These are phyloP conservation scores for Clinocottus analis DNA, from an alignment of 2,113 vertebrate species.

Conservation along the genomic window DNA sequence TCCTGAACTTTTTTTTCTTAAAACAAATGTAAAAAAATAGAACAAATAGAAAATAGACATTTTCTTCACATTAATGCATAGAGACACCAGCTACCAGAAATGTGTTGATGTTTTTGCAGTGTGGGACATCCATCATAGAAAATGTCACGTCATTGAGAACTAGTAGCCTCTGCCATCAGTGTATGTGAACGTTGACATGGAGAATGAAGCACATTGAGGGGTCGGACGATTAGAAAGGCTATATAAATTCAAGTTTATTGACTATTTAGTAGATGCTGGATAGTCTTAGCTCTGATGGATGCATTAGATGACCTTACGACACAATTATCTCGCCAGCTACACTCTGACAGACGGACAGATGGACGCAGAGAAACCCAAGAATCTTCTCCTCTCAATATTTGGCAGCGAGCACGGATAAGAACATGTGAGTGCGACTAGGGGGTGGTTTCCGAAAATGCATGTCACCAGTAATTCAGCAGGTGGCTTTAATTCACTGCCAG, in stretches of 20 bases:
- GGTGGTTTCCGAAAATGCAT: not conserved
- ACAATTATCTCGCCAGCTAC: not conserved
- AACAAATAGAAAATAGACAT: not conserved
- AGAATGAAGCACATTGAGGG: not conserved
- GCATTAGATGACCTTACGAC: not conserved
- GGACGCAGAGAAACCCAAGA: not conserved
- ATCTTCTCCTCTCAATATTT: not conserved
- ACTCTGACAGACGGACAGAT: not conserved
- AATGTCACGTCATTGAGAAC: not conserved
- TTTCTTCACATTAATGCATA: not conserved
- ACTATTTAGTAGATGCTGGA: not conserved
- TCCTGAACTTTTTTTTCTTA: not conserved
- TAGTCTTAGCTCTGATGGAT: not conserved
- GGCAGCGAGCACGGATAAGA: not conserved
- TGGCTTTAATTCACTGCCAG: not conserved
- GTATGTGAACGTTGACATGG: not conserved
- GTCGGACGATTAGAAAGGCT: not conserved
- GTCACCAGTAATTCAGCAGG: not conserved
- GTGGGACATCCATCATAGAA: not conserved
- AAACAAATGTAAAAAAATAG: not conserved
- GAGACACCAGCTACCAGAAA: not conserved
- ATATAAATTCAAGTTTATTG: not conserved
- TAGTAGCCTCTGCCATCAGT: not conserved
- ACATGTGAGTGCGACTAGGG: not conserved
- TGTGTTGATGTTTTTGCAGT: not conserved